Conservation (phyloP, 2,797 vertebrate species). For the Thripadectes ignobilis region DNA sequence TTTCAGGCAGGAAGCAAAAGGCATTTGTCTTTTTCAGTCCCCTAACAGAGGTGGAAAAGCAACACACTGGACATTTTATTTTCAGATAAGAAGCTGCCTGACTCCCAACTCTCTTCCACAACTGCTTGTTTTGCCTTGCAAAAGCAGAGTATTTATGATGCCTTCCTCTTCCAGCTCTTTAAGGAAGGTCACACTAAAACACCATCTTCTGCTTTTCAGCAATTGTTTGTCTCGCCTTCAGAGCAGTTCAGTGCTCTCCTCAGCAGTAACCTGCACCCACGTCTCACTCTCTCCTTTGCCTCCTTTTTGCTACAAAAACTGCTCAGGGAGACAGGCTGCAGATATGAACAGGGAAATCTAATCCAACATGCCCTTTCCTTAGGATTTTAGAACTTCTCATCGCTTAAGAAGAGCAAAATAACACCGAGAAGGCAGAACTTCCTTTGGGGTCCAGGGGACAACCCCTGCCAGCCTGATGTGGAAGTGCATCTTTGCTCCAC, state of each 20-base stretch:
- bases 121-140: not conserved
- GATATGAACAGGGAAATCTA: not conserved
- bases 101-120: not conserved
- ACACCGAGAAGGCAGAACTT: not conserved
- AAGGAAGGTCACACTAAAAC: not conserved
- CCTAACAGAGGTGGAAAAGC: not conserved
- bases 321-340: accelerated
- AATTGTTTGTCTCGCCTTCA: not conserved
- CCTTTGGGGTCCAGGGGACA: not conserved
- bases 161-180: not conserved
- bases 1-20: constrained; percentile 35
- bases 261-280: not conserved
- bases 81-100: constrained; percentile 17
- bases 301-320: not conserved
- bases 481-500: not conserved
- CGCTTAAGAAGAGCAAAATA: not conserved
- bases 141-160: not conserved
- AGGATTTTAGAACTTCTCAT: not conserved
- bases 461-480: not conserved
- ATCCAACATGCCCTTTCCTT: not conserved
- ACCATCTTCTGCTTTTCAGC: not conserved
- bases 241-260: not conserved
- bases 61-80: not conserved
- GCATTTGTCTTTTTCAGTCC: constrained; percentile 17
- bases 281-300: not conserved